Percentiles rank a stretch among this genome's conserved stretches.
Evolutionary conservation across 2,797 vertebrate species (phyloP).

Genomic region (Galaxias olidus): DNA sequence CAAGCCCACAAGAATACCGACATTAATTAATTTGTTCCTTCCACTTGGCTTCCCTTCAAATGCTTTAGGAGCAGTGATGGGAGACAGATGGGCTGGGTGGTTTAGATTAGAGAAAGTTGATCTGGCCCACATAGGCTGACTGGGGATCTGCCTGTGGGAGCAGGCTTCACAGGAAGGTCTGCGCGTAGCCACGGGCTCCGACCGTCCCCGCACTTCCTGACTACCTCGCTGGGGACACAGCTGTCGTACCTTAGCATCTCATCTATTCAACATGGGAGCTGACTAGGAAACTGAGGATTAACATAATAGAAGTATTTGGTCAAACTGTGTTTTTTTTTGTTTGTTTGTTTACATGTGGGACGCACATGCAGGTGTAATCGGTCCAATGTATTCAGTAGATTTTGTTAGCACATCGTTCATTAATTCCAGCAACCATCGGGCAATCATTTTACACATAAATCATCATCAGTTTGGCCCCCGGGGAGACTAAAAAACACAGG

Average conservation of each 20-base stretch:
- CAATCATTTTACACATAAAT: no score
- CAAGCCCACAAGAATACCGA: conserved; percentile 53
- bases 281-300: not conserved
- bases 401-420: no score
- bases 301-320: not conserved
- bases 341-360: no score
- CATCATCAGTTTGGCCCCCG: not conserved
- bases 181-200: conserved; percentile 45
- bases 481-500: conserved; percentile 9
- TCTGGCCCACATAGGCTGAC: conserved; percentile 67
- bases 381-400: no score
- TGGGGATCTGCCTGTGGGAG: conserved; percentile 54
- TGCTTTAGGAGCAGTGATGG: conserved; percentile 68
- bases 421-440: no score
- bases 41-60: conserved; percentile 67
- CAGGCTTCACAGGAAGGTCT: conserved; percentile 56
- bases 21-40: conserved; percentile 78
- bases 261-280: not conserved
- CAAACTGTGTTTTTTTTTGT: not conserved
- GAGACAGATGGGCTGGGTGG: conserved; percentile 75
- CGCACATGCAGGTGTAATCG: no score
- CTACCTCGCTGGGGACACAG: conserved; percentile 17
- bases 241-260: conserved; percentile 10
- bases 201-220: conserved; percentile 37
- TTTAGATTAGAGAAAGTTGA: conserved; percentile 66